A percentile compares a stretch with the other conserved stretches of the same genome.
Conservation (phyloP, 2,113 vertebrate genomes). For the Cebidichthys violaceus region DNA sequence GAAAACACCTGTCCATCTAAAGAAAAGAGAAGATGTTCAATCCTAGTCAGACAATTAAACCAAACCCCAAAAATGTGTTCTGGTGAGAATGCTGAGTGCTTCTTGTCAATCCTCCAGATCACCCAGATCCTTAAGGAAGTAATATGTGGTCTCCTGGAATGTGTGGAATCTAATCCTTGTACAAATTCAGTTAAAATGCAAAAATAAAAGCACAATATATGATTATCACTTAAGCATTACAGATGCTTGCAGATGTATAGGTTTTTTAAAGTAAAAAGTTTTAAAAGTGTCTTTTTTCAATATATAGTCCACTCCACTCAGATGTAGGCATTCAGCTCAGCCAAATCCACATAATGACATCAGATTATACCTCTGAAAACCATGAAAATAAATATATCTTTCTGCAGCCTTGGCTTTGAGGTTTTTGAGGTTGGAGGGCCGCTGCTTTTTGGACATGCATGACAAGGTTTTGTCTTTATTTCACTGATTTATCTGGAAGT, state of each 20-base stretch:
- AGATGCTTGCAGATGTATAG: neutral
- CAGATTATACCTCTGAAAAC: conserved; percentile 73
- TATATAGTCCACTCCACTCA: conserved; percentile 36
- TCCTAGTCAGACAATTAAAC: neutral
- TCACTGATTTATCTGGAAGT: conserved; percentile 67
- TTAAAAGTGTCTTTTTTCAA: conserved; percentile 47
- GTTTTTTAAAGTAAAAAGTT: neutral
- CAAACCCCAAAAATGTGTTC: conserved; percentile 4
- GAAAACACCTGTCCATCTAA: conserved; percentile 40
- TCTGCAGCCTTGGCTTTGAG: conserved; percentile 70
- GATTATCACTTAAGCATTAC: conserved; percentile 39
- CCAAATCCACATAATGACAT: conserved; percentile 76
- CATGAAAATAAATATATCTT: conserved; percentile 77
- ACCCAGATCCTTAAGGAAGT: conserved; percentile 24
- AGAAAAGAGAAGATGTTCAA: conserved; percentile 22
- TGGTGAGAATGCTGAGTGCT: conserved; percentile 34
- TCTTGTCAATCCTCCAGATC: conserved; percentile 32
- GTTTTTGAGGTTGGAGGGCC: conserved; percentile 60
- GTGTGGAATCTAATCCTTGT: conserved; percentile 30
- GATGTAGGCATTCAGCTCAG: conserved; percentile 47
- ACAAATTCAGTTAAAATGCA: conserved; percentile 33
- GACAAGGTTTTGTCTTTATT: conserved; percentile 69
- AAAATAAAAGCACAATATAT: conserved; percentile 29
- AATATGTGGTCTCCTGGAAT: neutral
- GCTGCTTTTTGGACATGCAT: conserved; percentile 63